phyloP scores from a whole-genome alignment of 1,140 invertebrate species.

The Drosophila malerkotliana region DNA sequence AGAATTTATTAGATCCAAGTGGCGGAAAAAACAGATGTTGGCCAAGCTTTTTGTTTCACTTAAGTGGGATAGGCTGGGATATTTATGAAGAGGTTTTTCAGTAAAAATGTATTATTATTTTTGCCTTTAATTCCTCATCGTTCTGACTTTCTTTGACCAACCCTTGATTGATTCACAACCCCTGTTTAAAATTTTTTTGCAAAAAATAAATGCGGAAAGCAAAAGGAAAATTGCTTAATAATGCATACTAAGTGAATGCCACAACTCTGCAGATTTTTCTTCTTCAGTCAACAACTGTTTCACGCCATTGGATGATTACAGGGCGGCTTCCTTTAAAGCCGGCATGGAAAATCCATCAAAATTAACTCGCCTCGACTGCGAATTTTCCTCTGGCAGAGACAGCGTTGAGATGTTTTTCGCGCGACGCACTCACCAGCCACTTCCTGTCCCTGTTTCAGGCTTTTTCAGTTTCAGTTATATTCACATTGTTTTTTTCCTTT shows the following conservation, averaged over 20 bases:
- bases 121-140: neutral
- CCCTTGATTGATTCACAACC: neutral
- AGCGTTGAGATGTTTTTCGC: conserved; percentile 60
- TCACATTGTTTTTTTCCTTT: conserved; percentile 18
- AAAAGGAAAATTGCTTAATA: conserved; percentile 50
- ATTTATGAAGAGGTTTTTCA: conserved; percentile 22
- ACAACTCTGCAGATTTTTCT: conserved; percentile 12
- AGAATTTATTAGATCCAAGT: conserved; percentile 65
- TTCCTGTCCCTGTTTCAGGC: conserved; percentile 45
- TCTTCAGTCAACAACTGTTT: conserved; percentile 23
- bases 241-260: conserved; percentile 45
- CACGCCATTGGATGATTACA: conserved; percentile 28
- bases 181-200: conserved; percentile 1
- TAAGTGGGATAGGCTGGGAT: conserved; percentile 28
- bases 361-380: conserved; percentile 41
- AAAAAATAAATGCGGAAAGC: conserved; percentile 4
- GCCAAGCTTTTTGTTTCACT: conserved; percentile 39
- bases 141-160: neutral
- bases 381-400: conserved; percentile 26
- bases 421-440: conserved; percentile 41
- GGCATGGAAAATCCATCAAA: conserved; percentile 47
- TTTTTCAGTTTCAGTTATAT: neutral
- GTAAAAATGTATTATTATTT: neutral
- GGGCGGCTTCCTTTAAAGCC: conserved; percentile 16
- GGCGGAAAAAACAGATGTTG: conserved; percentile 50